Evolutionary conservation across 1,140 invertebrate genomes (phyloP).

Genomic region (Mya arenaria): DNA sequence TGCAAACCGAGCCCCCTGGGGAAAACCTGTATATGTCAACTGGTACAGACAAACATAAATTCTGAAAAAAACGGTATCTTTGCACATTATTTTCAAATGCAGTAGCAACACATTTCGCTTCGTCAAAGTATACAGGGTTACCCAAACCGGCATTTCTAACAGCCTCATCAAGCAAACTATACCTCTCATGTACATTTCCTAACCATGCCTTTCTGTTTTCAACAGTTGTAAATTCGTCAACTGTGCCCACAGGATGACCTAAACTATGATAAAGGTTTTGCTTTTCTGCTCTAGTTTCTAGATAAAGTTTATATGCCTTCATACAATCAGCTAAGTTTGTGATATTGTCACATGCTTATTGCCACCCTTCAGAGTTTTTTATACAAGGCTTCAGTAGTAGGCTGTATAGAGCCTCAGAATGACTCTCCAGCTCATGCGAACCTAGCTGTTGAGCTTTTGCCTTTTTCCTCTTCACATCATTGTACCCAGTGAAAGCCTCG

Average conservation of each 20-base stretch:
- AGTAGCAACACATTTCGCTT: slow-evolving; percentile 19
- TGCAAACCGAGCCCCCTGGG: slow-evolving; percentile 14
- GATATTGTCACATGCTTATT: not conserved
- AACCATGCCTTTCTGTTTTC: not conserved
- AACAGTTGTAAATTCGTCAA: slow-evolving; percentile 3
- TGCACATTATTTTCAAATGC: slow-evolving; percentile 14
- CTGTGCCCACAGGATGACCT: not conserved
- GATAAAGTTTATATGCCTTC: not conserved
- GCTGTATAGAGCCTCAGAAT: not conserved
- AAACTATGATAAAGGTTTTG: not conserved
- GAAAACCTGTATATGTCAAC: slow-evolving; percentile 17
- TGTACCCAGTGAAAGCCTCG: slow-evolving; percentile 13
- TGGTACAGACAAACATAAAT: slow-evolving; percentile 28
- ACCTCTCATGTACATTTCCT: not conserved
- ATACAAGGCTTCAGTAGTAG: not conserved
- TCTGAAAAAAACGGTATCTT: slow-evolving; percentile 23
- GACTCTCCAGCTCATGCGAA: not conserved
- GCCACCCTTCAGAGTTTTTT: not conserved
- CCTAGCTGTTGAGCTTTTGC: slow-evolving; percentile 6
- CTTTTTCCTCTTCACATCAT: slow-evolving; percentile 48
- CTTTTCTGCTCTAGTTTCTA: not conserved
- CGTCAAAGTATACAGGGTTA: slow-evolving; percentile 38
- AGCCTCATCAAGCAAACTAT: not conserved
- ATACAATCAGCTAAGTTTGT: not conserved
- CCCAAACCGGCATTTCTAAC: not conserved